A percentile compares a stretch with the other conserved stretches of the same genome.
These are phyloP conservation scores for Papilio xuthus DNA, from an alignment of 1,140 invertebrate species.

Conservation along the genomic window DNA sequence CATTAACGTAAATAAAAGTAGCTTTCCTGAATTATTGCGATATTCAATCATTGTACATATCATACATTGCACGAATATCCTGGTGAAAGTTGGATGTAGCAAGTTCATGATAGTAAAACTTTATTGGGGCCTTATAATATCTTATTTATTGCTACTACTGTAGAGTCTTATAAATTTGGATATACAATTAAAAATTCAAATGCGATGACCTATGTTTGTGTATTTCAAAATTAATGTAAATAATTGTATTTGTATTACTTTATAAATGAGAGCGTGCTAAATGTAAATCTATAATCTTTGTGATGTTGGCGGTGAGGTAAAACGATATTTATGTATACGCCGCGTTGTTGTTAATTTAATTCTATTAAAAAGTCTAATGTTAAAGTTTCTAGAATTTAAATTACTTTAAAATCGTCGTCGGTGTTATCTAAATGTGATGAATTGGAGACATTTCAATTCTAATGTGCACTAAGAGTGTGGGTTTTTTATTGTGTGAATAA, in stretches of 20 bases:
- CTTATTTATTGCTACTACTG: constrained; percentile 1
- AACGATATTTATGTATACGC: neutral
- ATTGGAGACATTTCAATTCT: constrained; percentile 18
- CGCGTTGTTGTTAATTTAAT: constrained; percentile 12
- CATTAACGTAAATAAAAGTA: neutral
- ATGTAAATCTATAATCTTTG: neutral
- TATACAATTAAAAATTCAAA: neutral
- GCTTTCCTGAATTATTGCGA: neutral
- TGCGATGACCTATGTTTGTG: neutral
- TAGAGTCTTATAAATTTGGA: neutral
- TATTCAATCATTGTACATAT: neutral
- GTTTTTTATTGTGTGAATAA: constrained; percentile 19
- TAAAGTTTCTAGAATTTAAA: constrained; percentile 25
- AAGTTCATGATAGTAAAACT: constrained; percentile 1
- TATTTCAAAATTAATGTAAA: neutral
- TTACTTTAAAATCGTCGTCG: neutral
- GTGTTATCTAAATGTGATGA: constrained; percentile 26
- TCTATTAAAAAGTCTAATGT: constrained; percentile 22
- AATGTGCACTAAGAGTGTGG: constrained; percentile 18
- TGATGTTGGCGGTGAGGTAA: neutral
- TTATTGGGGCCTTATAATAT: neutral
- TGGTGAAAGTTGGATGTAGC: neutral
- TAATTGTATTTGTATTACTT: neutral
- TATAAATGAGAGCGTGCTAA: neutral
- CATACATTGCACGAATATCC: neutral